Evolutionary conservation across 2,797 vertebrate species (phyloP), one percentile per base, ranked within the genome.

Genomic region (Chanos chanos): DNA sequence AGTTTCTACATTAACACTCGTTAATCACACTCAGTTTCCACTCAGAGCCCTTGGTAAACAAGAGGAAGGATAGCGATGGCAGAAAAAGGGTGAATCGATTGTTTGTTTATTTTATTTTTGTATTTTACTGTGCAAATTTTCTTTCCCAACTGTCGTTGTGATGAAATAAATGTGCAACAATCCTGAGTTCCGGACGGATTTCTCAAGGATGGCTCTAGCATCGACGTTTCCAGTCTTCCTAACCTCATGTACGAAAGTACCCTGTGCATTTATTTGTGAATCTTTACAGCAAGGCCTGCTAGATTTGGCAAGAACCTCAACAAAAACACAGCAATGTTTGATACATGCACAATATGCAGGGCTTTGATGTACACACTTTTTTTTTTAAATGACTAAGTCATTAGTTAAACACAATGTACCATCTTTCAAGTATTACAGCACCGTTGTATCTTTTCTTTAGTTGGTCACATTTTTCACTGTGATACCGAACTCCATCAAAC

Each of bases 281-380:
- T 73, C 57, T 58, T 69, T 57, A 66, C 57, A 73, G 49, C 66
- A 28, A 47, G 58, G 62, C 10, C 66, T 68, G 61, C 16, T 57
- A 52, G 52, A 70, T 58, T 53, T 54, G 33, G 2, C 7, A 41
- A 64, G 61, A 64, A 19, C 49, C 45, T 72, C 65, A 64, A 72
- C 44, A 61, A 64, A 51, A 45, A 53, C 55, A 50, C 41, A 64
- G 21, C 30, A 64, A n/a, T 28, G 43, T 58, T 61, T 68, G 19
- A 8, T 31, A 56, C 65, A 60, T 55, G 47, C 48, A 45, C 66
- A 69, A 34, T 19, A 31, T 28, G 28, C 37, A 57, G 30, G 34
- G 22, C 16, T 64, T 51, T 69, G 16, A 58, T 58, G 59, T 25
- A 6, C 10, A n/a, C n/a, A n/a, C n/a, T n/a, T n/a, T n/a, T n/a